Evolutionary conservation across 1,140 invertebrate species (phyloP).

Genomic region (Saccostrea cuccullata): DNA sequence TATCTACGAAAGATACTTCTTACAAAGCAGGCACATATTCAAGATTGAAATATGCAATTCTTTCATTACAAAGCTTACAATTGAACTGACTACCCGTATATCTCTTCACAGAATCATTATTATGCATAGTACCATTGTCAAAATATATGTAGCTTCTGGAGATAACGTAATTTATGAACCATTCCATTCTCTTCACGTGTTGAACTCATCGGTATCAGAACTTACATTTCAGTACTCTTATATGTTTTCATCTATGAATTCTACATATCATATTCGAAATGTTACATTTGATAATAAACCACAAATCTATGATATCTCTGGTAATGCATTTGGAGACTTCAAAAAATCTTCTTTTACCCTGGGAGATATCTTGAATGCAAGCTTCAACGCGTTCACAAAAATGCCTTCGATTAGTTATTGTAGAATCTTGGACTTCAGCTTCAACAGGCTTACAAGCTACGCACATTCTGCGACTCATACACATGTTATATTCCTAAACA

Average conservation of each 20-base stretch:
- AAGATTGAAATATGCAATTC: background rate
- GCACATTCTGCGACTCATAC: background rate
- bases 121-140: too few species aligned
- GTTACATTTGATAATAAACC: background rate
- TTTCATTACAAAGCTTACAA: background rate
- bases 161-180: too few species aligned
- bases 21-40: background rate
- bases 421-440: background rate
- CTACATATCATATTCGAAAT: background rate
- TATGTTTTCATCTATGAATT: background rate
- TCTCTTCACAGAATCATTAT: too few species aligned
- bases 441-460: background rate
- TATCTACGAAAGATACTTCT: background rate
- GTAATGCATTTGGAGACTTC: background rate
- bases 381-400: background rate
- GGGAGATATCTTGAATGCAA: background rate
- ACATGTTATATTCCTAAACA: background rate
- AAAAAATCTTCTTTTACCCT: background rate
- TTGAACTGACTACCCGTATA: too few species aligned
- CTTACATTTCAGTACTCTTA: background rate
- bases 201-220: too few species aligned
- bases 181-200: too few species aligned
- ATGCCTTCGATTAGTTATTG: background rate
- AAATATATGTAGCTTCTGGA: too few species aligned
- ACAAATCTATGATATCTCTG: background rate